Base-by-base conservation (phyloP, 1,140 invertebrate species). In the Dryas iulia region DNA sequence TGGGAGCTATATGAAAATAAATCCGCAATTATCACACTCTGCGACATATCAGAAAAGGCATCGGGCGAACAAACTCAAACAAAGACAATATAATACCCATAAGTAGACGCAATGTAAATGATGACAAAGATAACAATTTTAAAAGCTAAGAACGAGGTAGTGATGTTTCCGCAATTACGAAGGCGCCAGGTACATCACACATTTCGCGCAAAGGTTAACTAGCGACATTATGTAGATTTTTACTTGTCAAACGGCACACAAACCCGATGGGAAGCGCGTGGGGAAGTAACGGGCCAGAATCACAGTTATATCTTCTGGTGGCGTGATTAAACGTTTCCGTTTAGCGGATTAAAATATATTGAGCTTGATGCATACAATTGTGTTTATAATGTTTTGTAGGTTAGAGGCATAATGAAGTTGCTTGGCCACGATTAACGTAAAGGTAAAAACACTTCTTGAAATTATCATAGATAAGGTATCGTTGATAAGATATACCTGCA, bases 181-280 rank as follows among this genome's bases (percentile, higher is more conserved):
- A 60, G 73, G 75, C 80, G 80, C 79, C 79, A 74, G 73, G 70
- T 76, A 76, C 74, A 82, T 82, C 71, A 74, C 71, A 61, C 23
- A 57, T 47, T 82, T 81, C 76, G 62, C 69, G 60, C 76, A 81
- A 88, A 87, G 85, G 83, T 89, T 83, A 87, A 89, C 77, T 72
- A 78, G 79, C 65, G 72, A 62, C 79, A 82, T 87, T 84, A 84
- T 83, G 76, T 73, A 72, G 72, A 83, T 83, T 85, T 84, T 86
- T 86, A 80, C 76, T 61, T 75, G 58, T 56, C 69, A 71, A 75
- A 79, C 75, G 60, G 66, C 61, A 78, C 74, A 81, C 78, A 82
- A 74, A 53, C 33, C 21, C 71, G 64, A 77, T 75, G 77, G 73
- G 76, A 80, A 74, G 69, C 70, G 68, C 77, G 66, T 74, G 72